phyloP scores from a whole-genome alignment of 2,888 invertebrate species.

The Auanema sp. region DNA sequence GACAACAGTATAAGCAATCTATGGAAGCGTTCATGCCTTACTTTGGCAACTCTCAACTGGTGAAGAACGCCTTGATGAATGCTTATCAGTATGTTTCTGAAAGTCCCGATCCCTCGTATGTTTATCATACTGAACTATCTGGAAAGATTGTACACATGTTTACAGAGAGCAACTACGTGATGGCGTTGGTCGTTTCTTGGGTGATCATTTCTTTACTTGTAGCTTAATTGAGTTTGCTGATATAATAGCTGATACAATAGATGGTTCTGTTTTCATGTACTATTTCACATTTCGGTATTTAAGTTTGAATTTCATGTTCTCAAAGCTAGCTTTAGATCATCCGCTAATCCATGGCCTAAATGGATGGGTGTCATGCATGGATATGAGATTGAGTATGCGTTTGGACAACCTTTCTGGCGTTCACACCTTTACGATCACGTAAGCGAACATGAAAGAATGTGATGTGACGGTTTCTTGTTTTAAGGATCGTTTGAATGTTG shows the following conservation, averaged over 20 bases:
- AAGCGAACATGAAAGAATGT: background rate
- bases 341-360: constrained; percentile 88
- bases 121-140: background rate
- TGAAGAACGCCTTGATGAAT: constrained; percentile 59
- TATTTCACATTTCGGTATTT: constrained; percentile 62
- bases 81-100: constrained; percentile 54
- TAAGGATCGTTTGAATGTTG: constrained; percentile 70
- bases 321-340: constrained; percentile 42
- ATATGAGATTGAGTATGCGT: constrained; percentile 95
- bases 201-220: constrained; percentile 91
- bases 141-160: background rate
- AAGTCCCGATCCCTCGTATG: constrained; percentile 25
- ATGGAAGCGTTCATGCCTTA: constrained; percentile 61
- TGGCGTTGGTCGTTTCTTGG: constrained; percentile 72
- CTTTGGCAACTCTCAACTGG: constrained; percentile 56
- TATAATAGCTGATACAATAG: constrained; percentile 54
- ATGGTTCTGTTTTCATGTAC: constrained; percentile 61
- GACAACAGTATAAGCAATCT: constrained; percentile 52
- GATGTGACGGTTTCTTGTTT: background rate
- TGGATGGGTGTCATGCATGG: constrained; percentile 99
- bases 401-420: constrained; percentile 89
- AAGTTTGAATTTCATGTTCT: constrained; percentile 1
- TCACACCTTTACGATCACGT: constrained; percentile 75
- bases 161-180: constrained; percentile 46
- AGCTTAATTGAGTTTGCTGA: constrained; percentile 71